Evolutionary conservation across 2,888 invertebrate genomes (phyloP).

Genomic region (Drosophila sordidula): DNA sequence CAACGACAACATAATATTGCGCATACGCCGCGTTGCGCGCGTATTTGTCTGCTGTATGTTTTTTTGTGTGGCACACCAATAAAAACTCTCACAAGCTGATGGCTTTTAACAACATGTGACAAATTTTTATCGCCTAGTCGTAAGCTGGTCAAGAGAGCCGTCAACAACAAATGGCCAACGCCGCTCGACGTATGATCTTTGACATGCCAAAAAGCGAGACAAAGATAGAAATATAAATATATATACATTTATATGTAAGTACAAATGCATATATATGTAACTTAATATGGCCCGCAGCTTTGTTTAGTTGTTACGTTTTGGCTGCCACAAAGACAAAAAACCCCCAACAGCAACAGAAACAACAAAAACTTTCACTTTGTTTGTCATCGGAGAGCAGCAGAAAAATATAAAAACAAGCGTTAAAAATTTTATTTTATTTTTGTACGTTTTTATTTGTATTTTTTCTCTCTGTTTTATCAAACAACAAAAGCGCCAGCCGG

Average conservation of each 20-base stretch:
- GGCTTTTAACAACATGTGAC: constrained; percentile 70
- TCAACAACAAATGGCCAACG: constrained; percentile 29
- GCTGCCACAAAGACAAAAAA: constrained; percentile 62
- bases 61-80: constrained; percentile 29
- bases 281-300: constrained; percentile 66
- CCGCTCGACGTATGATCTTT: constrained; percentile 55
- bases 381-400: constrained; percentile 70
- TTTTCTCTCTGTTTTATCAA: constrained; percentile 12
- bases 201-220: constrained; percentile 56
- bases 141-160: constrained; percentile 50
- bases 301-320: constrained; percentile 76
- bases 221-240: constrained; percentile 30
- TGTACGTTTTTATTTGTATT: constrained; percentile 27
- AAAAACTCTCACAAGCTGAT: constrained; percentile 39
- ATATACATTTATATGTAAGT: constrained; percentile 2
- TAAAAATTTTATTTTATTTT: constrained; percentile 55
- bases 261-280: constrained; percentile 28
- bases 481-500: constrained; percentile 31
- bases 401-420: constrained; percentile 52
- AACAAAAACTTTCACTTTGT: constrained; percentile 77
- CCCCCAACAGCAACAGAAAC: constrained; percentile 29
- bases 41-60: constrained; percentile 9
- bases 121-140: constrained; percentile 68
- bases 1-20: constrained; percentile 34
- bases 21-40: constrained; percentile 40